Base-by-base conservation (phyloP, 2,888 invertebrate species). In the Zonitis immaculata region DNA sequence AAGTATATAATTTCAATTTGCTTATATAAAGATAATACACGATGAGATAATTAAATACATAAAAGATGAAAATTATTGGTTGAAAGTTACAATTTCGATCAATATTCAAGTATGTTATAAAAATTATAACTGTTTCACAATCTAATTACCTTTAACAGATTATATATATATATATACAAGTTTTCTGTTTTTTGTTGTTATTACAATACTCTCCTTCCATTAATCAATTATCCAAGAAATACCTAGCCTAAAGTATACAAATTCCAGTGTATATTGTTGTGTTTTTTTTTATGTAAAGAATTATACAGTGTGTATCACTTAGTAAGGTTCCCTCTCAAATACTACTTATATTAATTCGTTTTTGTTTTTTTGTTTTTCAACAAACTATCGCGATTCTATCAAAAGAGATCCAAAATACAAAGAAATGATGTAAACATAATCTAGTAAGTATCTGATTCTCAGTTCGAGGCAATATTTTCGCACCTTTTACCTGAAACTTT, bases 1-100 rank as follows among this genome's bases (percentile, higher is more conserved):
- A n/a, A n/a, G n/a, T n/a, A n/a, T n/a, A 35, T 35, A 35, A 35
- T 35, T 35, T 35, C 35, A 35, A 35, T 35, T 35, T 35, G 16
- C 35, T 35, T n/a, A n/a, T 35, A 18, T 8, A 35, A 16, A 18
- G 18, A 18, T 35, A 35, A 18, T 35, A 35, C 16, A 35, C 6
- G 16, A 35, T 9, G 18, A 9, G 35, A 35, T 35, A 35, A 35
- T 35, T 35, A 35, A 35, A 18, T 35, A 18, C 5, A 35, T 35
- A 35, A 18, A 16, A 18, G 14, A 6, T 18, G 35, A 18, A 35
- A 35, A 35, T 35, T 35, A 35, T 35, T 35, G 35, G 35, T 35
- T 35, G 18, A 35, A 35, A 3, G 16, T 35, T 35, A 9, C 35
- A 35, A 35, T 35, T 35, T 35, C 9, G 9, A 18, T 35, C 35